A percentile compares a stretch with the other conserved stretches of the same genome.
These are phyloP conservation scores for Fabriciana adippe DNA, from an alignment of 2,888 invertebrate species.

Conservation along the genomic window DNA sequence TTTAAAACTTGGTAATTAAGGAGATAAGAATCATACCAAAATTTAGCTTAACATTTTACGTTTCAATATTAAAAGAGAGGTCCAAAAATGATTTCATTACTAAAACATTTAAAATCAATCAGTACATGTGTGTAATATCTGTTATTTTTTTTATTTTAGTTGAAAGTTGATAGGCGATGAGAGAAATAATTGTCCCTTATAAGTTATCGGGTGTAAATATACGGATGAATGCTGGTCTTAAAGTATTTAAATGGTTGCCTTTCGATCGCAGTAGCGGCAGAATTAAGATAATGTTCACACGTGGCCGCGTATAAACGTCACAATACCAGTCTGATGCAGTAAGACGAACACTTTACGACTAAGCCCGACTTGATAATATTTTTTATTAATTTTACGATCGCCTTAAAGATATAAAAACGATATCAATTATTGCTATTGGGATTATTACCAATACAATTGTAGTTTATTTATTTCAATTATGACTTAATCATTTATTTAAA, in stretches of 20 bases:
- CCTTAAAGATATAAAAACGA: slow-evolving; percentile 23
- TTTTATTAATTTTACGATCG: slow-evolving; percentile 44
- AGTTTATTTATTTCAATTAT: slow-evolving; percentile 21
- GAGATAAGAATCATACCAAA: neutral
- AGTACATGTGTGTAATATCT: no score
- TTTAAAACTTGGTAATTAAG: slow-evolving; percentile 4
- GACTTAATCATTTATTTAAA: slow-evolving; percentile 7
- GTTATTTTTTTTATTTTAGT: no score
- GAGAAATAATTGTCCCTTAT: slow-evolving; percentile 26
- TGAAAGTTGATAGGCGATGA: no score
- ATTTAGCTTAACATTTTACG: slow-evolving; percentile 22
- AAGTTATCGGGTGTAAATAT: slow-evolving; percentile 37
- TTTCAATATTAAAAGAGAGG: slow-evolving; percentile 28
- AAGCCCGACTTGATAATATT: slow-evolving; percentile 37
- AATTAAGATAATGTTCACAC: slow-evolving; percentile 82
- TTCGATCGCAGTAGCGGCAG: slow-evolving; percentile 69
- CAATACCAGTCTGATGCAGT: slow-evolving; percentile 65
- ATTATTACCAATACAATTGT: slow-evolving; percentile 21
- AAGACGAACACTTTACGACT: slow-evolving; percentile 66
- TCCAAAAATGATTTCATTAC: neutral
- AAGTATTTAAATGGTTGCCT: slow-evolving; percentile 55
- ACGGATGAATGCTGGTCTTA: slow-evolving; percentile 31
- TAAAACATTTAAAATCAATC: no score
- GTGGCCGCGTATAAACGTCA: slow-evolving; percentile 75
- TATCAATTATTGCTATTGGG: slow-evolving; percentile 23